Evolutionary conservation across 2,888 invertebrate species (phyloP).

Genomic region (Oscheius onirici): DNA sequence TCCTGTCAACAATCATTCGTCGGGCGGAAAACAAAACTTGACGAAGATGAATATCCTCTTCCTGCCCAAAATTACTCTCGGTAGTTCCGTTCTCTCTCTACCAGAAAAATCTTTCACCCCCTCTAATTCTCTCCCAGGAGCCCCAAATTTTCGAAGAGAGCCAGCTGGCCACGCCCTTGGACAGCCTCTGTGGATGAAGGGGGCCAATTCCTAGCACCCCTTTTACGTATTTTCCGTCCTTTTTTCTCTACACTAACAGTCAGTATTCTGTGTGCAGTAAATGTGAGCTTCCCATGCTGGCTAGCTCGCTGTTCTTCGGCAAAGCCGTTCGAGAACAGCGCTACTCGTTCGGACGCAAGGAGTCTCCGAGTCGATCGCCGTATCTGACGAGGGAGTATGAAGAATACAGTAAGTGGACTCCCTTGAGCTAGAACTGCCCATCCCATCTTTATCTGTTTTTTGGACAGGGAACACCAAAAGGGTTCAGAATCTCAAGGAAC

Average conservation of each 20-base stretch:
- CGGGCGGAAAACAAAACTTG: too few species aligned
- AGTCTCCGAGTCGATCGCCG: constrained; percentile 17
- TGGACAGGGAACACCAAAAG: neutral
- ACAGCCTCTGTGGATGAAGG: neutral
- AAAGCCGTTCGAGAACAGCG: constrained; percentile 45
- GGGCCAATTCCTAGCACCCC: neutral
- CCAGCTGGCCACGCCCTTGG: neutral
- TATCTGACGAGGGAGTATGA: constrained; percentile 21
- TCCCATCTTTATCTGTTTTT: neutral
- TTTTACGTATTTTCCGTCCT: neutral
- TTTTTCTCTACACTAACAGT: neutral
- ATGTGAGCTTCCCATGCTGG: constrained; percentile 40
- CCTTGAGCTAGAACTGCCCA: neutral
- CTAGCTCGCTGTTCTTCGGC: constrained; percentile 52
- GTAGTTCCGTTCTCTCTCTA: too few species aligned
- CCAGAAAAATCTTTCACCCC: too few species aligned
- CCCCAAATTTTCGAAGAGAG: neutral
- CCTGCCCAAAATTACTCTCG: too few species aligned
- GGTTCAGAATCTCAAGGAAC: neutral
- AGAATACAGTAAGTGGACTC: constrained; percentile 4
- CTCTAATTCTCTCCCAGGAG: neutral
- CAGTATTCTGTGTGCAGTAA: constrained; percentile 13
- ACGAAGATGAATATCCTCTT: too few species aligned
- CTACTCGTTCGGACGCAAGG: constrained; percentile 34
- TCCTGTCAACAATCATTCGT: too few species aligned